These are phyloP conservation scores for Maniola jurtina DNA, from an alignment of 1,140 invertebrate species.

Conservation along the genomic window DNA sequence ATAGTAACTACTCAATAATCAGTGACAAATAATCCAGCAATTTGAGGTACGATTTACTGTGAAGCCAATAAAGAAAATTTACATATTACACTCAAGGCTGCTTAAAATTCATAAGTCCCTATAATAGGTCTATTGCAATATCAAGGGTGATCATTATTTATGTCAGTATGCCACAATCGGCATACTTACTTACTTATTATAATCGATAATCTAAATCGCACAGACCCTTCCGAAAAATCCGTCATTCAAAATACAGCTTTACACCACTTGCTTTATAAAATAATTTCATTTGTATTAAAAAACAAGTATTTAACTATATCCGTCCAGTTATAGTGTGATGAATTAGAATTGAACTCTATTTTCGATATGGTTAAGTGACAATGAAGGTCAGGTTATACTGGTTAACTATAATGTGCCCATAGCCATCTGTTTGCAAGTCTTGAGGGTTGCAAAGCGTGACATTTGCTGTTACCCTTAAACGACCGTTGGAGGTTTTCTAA, in stretches of 20 bases:
- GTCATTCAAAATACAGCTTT: slow-evolving; percentile 24
- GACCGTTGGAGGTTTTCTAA: slow-evolving; percentile 35
- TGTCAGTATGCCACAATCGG: slow-evolving; percentile 37
- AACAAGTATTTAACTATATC: slow-evolving; percentile 18
- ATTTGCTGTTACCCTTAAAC: slow-evolving; percentile 40
- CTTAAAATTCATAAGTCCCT: slow-evolving; percentile 6
- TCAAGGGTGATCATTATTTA: slow-evolving; percentile 31
- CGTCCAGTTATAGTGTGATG: slow-evolving; percentile 9
- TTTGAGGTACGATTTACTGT: neutral
- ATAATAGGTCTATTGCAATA: slow-evolving; percentile 14
- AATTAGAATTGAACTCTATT: slow-evolving; percentile 18
- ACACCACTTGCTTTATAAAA: slow-evolving; percentile 14
- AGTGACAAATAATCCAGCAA: no score
- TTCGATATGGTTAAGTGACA: neutral
- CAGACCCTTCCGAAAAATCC: slow-evolving; percentile 23
- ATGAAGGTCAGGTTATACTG: slow-evolving; percentile 14
- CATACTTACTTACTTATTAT: slow-evolving; percentile 30
- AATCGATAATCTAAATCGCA: slow-evolving; percentile 36
- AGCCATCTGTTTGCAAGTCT: slow-evolving; percentile 40
- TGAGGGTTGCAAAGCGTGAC: slow-evolving; percentile 38
- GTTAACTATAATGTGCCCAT: slow-evolving; percentile 30
- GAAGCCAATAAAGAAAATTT: neutral
- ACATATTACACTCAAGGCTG: neutral
- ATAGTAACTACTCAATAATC: no score
- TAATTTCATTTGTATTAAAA: slow-evolving; percentile 22